These are phyloP conservation scores for Xenus cinereus DNA, from an alignment of 2,113 vertebrate species.

Conservation along the genomic window DNA sequence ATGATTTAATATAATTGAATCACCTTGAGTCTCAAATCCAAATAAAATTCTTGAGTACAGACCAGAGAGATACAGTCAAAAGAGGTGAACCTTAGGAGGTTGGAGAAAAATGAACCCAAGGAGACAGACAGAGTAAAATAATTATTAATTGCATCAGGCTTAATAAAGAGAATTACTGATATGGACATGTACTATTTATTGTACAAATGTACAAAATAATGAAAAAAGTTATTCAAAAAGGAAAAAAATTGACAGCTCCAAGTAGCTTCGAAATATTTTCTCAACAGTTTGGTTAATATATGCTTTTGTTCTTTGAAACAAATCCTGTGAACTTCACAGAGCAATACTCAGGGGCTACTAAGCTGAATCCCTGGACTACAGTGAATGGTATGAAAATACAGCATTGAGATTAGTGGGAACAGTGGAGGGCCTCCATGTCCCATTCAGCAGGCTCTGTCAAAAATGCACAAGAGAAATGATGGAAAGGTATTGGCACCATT, in stretches of 20 bases:
- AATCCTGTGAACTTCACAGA: background rate
- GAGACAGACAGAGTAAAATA: background rate
- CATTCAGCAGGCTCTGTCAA: background rate
- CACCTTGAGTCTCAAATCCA: background rate
- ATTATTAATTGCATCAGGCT: background rate
- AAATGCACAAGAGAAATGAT: background rate
- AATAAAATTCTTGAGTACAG: background rate
- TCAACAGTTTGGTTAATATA: background rate
- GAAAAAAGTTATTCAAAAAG: background rate
- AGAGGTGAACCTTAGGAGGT: background rate
- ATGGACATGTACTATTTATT: background rate
- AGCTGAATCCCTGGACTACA: background rate
- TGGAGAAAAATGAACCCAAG: background rate
- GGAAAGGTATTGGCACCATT: background rate
- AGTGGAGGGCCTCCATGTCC: background rate
- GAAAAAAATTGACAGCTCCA: background rate
- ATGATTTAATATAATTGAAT: background rate
- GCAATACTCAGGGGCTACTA: background rate
- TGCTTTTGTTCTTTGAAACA: background rate
- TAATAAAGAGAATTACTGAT: background rate
- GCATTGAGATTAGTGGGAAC: background rate
- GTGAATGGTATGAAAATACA: background rate
- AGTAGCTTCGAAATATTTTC: background rate
- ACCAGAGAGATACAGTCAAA: background rate
- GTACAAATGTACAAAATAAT: background rate